Conservation (phyloP, 2,888 invertebrate genomes). For the Mycalesis mineus region DNA sequence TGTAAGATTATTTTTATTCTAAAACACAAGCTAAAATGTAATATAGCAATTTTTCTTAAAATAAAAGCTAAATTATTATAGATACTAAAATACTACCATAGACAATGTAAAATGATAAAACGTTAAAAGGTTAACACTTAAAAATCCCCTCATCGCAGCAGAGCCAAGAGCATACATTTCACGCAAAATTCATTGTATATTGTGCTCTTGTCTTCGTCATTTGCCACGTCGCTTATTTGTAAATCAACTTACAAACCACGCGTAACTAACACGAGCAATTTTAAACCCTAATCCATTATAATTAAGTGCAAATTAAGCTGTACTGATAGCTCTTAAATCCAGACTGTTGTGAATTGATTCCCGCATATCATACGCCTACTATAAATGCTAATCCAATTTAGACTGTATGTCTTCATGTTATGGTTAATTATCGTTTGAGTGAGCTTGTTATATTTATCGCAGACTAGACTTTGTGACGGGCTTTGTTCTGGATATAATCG, state of each 20-base stretch:
- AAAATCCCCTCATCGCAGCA: neutral
- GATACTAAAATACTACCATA: too few relatives aligned
- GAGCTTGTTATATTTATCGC: conserved; percentile 3
- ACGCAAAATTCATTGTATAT: conserved; percentile 43
- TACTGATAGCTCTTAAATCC: conserved; percentile 41
- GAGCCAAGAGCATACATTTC: conserved; percentile 38
- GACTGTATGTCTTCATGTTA: conserved; percentile 22
- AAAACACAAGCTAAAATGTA: too few relatives aligned
- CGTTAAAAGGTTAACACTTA: neutral
- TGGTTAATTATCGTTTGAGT: conserved; percentile 8
- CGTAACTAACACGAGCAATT: conserved; percentile 30
- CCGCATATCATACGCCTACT: conserved; percentile 33
- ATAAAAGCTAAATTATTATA: too few relatives aligned
- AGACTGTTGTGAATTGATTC: conserved; percentile 41
- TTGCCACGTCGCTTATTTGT: conserved; percentile 35
- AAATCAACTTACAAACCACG: conserved; percentile 32
- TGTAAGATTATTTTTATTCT: too few relatives aligned
- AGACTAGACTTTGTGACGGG: conserved; percentile 47
- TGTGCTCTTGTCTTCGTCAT: conserved; percentile 5
- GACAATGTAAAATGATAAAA: too few relatives aligned
- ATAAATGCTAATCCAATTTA: conserved; percentile 37
- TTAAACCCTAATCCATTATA: conserved; percentile 25
- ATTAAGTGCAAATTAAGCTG: conserved; percentile 27
- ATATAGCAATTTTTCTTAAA: too few relatives aligned
- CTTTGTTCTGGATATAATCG: conserved; percentile 49